Conservation (phyloP, 2,888 invertebrate genomes). For the Eristalis intricaria region DNA sequence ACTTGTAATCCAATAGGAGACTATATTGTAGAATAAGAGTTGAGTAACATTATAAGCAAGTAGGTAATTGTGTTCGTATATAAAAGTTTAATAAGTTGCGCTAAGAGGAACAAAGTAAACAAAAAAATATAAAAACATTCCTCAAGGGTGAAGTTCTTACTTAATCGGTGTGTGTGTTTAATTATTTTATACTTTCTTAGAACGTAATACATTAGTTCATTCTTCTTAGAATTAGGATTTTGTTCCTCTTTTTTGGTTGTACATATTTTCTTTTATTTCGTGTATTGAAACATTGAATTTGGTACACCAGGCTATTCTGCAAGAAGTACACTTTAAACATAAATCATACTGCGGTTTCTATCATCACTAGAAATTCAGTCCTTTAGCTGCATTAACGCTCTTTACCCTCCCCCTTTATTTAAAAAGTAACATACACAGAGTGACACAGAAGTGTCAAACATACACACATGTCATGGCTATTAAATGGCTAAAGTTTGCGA, state of each 20-base stretch:
- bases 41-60: constrained; percentile 23
- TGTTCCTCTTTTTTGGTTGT: neutral
- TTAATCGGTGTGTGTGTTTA: constrained; percentile 61
- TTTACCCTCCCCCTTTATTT: too few relatives aligned
- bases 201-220: neutral
- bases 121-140: constrained; percentile 3
- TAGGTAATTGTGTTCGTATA: constrained; percentile 62
- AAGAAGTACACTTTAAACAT: too few relatives aligned
- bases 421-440: too few relatives aligned
- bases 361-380: too few relatives aligned
- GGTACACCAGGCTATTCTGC: too few relatives aligned
- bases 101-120: constrained; percentile 9
- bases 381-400: too few relatives aligned
- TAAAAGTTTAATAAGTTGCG: constrained; percentile 37
- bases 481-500: too few relatives aligned
- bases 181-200: constrained; percentile 17
- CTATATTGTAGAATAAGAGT: constrained; percentile 37
- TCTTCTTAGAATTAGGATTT: neutral
- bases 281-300: neutral
- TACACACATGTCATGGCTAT: neutral
- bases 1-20: constrained; percentile 2
- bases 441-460: too few relatives aligned
- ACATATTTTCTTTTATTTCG: neutral
- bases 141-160: constrained; percentile 31
- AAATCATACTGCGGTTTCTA: too few relatives aligned